Base-by-base conservation (phyloP, 1,140 invertebrate genomes). In the Procambarus virginalis region DNA sequence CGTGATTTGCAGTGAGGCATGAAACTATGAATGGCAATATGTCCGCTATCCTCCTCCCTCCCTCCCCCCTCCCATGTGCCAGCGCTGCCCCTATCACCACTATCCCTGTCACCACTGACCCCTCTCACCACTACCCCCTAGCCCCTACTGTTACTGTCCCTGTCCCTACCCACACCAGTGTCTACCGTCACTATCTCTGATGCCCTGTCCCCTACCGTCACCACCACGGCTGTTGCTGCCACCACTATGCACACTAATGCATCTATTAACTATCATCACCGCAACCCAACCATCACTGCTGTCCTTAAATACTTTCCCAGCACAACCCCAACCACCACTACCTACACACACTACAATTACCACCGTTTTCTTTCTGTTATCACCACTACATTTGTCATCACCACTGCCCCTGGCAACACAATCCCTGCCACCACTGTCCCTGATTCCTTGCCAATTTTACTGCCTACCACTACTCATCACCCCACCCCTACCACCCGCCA, bases 1-100 rank as follows among this genome's bases (percentile, higher is more conserved):
- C 83, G 88, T 89, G 88, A 89, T 89, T 89, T 89, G 81, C 88
- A 89, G 88, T 89, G 88, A 89, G 88, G 88, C 88, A 84, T 89
- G 88, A 89, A 79, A 84, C 81, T 89, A 89, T 89, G 88, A 89
- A 89, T 89, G 88, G 88, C 88, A 89, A 89, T 89, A 89, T 89
- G 88, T 78, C 81, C 81, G 58, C 55, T 34, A 12, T 22, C 81
- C 81, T 22, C 51, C 58, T 80, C 14, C 14, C 45, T 73, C 2
- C 77, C 85, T n/a, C 64, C 85, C 12, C 85, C 64, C 5, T 8
- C 83, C 17, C 77, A 60, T 12, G 46, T 58, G 51, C 78, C 51
- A 20, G 45, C 64, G 64, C 22, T 60, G 34, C 86, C 78, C 75
- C 78, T 46, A 51, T 17, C 77, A 51, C 46, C 85, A 46, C n/a